Evolutionary conservation across 2,113 vertebrate genomes (phyloP), one percentile per base, ranked within the genome.

Genomic region (Epinephelus fuscoguttatus): DNA sequence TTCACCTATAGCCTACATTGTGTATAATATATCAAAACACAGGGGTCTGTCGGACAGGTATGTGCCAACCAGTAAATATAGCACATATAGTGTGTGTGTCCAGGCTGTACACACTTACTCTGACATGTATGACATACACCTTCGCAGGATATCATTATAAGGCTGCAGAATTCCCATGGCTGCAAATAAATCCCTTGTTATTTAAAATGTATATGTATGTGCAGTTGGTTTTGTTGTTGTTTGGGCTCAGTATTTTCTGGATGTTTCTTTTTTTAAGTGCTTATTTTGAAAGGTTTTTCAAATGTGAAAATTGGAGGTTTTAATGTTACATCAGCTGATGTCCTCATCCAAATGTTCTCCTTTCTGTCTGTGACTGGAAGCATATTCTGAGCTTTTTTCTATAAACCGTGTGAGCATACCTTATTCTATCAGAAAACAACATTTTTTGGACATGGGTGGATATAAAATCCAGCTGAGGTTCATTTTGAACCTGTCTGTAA

Each of bases 11-110:
- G 57, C 37, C 14, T 1, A 13, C 11, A 12, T 6, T 74, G 72
- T 75, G 13, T 80, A 70, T 71, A 78, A 33, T 17, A 33, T 13
- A 64, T 60, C 47, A 66, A 64, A 73, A 75, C n/a, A 45, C 45
- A 70, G 52, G 23, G 45, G 12, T 78, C 57, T 47, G 50, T 37
- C n/a, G 21, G 52, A 37, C 40, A 70, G 62, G 18, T 57, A 52
- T 68, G 56, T 45, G 74, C 57, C 42, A 1, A 49, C 18, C 47
- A 67, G 52, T 13, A 4, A 9, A 11, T 45, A 45, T 45, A 45
- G 11, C 42, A 45, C 42, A 45, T 2, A 45, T 45, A 45, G 10
- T 45, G 2, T 45, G 42, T 45, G 42, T 45, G 12, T 45, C 42
- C 11, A 11, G 42, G 25, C 64, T 67, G 40, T 9, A 37, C 27